Conservation (phyloP, 2,797 vertebrate species). For the Acridotheres tristis region DNA sequence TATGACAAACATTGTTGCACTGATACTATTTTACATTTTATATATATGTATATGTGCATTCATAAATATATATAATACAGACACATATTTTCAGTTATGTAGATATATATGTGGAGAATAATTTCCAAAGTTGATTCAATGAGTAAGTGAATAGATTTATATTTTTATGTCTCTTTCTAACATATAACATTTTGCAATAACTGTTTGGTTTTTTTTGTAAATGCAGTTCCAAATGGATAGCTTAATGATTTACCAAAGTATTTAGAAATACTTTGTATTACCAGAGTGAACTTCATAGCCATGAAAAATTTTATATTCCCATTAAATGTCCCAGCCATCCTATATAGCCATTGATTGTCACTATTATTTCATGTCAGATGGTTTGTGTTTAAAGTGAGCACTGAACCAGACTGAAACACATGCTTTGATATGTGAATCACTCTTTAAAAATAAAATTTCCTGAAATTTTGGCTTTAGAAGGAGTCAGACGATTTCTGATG, state of each 20-base stretch:
- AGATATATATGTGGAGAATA: background rate
- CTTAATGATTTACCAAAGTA: background rate
- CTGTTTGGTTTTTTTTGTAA: background rate
- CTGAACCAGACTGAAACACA: background rate
- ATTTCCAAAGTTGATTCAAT: background rate
- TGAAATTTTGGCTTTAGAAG: background rate
- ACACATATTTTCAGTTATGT: background rate
- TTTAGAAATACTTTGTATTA: background rate
- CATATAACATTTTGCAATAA: background rate
- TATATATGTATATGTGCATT: background rate
- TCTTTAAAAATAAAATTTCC: background rate
- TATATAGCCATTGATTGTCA: background rate
- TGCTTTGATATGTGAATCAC: background rate
- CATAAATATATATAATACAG: background rate
- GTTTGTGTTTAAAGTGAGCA: background rate
- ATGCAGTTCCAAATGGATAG: background rate
- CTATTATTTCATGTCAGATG: background rate
- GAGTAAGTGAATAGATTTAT: background rate
- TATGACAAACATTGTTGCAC: background rate
- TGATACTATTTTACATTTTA: background rate
- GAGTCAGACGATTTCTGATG: background rate
- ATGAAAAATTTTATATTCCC: background rate
- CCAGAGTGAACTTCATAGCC: background rate
- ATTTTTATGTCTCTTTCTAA: background rate
- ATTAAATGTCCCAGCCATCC: background rate